Percentiles rank a stretch among this genome's conserved stretches.
These are phyloP conservation scores for Meiosimyza platycephala DNA, from an alignment of 2,888 invertebrate genomes.

Conservation along the genomic window DNA sequence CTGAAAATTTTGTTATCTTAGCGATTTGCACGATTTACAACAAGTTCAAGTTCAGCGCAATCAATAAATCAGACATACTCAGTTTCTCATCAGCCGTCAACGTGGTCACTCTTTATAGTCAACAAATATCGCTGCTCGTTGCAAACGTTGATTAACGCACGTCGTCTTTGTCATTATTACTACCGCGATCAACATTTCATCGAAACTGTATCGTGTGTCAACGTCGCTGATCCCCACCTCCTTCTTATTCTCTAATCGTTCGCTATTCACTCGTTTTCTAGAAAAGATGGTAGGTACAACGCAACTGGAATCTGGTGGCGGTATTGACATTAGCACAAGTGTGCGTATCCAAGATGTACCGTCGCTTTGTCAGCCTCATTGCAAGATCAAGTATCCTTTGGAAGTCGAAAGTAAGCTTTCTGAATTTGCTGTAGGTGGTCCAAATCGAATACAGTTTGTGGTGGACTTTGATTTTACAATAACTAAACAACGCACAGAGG, in stretches of 20 bases:
- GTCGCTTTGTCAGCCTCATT: conserved; percentile 62
- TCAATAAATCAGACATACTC: not conserved
- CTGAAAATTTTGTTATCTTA: no score
- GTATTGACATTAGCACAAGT: not conserved
- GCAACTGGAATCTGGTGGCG: conserved; percentile 28
- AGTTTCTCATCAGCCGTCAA: no score
- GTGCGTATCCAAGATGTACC: conserved; percentile 60
- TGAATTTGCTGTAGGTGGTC: conserved; percentile 71
- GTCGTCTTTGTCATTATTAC: not conserved
- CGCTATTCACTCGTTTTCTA: conserved; percentile 45
- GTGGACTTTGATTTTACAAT: conserved; percentile 92
- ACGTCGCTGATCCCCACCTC: conserved; percentile 25
- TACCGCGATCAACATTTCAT: conserved; percentile 34
- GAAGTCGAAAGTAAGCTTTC: conserved; percentile 71
- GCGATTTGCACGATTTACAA: not conserved
- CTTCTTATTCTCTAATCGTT: conserved; percentile 35
- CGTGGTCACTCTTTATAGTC: no score
- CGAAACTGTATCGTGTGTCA: conserved; percentile 44
- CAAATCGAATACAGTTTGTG: conserved; percentile 80
- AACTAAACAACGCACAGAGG: conserved; percentile 80
- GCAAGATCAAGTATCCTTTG: conserved; percentile 69
- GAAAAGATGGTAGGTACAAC: conserved; percentile 50
- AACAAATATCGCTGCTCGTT: not conserved
- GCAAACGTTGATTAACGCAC: not conserved
- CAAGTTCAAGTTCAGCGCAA: conserved; percentile 1